These are phyloP conservation scores for Ancistrus triradiatus DNA, from an alignment of 2,113 vertebrate genomes.

Conservation along the genomic window DNA sequence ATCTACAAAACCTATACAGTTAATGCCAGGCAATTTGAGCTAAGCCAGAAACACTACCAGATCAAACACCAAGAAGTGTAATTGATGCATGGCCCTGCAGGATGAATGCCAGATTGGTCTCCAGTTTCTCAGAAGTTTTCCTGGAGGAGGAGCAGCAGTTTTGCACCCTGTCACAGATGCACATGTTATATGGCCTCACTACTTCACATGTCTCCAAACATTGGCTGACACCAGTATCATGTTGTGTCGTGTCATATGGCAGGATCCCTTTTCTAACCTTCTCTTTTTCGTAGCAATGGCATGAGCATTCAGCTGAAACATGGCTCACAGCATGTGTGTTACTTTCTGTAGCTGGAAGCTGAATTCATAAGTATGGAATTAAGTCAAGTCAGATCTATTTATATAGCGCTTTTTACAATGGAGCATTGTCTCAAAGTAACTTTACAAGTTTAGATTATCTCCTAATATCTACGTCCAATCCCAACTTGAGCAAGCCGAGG, in stretches of 20 bases:
- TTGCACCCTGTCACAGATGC: conserved; percentile 26
- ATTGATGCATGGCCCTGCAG: not conserved
- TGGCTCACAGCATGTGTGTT: not conserved
- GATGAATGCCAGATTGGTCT: conserved; percentile 1
- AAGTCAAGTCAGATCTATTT: too few relatives aligned
- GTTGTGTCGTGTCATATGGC: not conserved
- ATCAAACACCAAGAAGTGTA: not conserved
- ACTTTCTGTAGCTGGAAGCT: too few relatives aligned
- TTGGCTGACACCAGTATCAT: conserved; percentile 1
- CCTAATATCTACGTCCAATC: too few relatives aligned
- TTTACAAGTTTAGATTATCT: too few relatives aligned
- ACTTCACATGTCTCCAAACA: conserved; percentile 33
- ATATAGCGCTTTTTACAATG: too few relatives aligned
- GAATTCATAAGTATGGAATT: too few relatives aligned
- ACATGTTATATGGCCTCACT: conserved; percentile 24
- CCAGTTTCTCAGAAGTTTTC: not conserved
- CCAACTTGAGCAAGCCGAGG: too few relatives aligned
- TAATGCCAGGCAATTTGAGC: not conserved
- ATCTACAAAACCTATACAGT: not conserved
- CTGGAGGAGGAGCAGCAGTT: conserved; percentile 10
- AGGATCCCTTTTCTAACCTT: conserved; percentile 2
- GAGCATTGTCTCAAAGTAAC: too few relatives aligned
- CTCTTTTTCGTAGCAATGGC: conserved; percentile 19
- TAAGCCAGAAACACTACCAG: conserved; percentile 8
- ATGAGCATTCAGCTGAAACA: conserved; percentile 14